phyloP scores from a whole-genome alignment of 1,140 invertebrate species.

The Harpegnathos saltator region DNA sequence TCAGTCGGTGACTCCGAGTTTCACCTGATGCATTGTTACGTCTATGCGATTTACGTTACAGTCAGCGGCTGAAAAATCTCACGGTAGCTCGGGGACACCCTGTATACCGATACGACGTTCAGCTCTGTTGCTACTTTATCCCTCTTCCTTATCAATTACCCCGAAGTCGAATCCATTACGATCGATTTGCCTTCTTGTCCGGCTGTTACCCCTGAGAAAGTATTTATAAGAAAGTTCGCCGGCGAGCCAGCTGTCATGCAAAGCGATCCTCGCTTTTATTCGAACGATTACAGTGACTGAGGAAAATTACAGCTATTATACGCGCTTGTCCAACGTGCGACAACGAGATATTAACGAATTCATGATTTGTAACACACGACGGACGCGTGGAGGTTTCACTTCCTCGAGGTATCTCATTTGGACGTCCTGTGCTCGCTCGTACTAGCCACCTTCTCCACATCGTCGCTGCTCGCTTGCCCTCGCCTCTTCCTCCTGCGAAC shows the following conservation, averaged over 20 bases:
- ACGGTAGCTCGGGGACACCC: background rate
- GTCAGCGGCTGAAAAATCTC: background rate
- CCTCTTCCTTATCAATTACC: slow-evolving; percentile 20
- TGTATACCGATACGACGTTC: background rate
- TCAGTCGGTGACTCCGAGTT: slow-evolving; percentile 2
- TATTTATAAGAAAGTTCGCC: slow-evolving; percentile 22
- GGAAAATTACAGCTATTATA: slow-evolving; percentile 28
- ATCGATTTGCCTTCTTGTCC: slow-evolving; percentile 32
- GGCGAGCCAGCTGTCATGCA: background rate
- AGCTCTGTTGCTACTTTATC: background rate
- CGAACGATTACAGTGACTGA: slow-evolving; percentile 6
- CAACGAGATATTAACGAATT: slow-evolving; percentile 39
- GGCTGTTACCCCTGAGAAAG: slow-evolving; percentile 20
- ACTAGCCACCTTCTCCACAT: background rate
- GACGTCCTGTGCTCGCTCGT: slow-evolving; percentile 41
- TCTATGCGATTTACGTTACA: background rate
- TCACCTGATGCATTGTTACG: background rate
- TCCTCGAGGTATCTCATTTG: slow-evolving; percentile 6
- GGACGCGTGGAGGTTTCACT: slow-evolving; percentile 19
- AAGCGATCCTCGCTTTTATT: slow-evolving; percentile 39
- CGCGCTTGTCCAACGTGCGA: background rate
- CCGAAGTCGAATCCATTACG: slow-evolving; percentile 30
- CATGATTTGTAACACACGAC: slow-evolving; percentile 18
- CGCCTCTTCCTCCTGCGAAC: background rate
- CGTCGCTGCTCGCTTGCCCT: background rate